A percentile compares a stretch with the other conserved stretches of the same genome.
Evolutionary conservation across 1,140 invertebrate genomes (phyloP).

Genomic region (Trichonephila inaurata): DNA sequence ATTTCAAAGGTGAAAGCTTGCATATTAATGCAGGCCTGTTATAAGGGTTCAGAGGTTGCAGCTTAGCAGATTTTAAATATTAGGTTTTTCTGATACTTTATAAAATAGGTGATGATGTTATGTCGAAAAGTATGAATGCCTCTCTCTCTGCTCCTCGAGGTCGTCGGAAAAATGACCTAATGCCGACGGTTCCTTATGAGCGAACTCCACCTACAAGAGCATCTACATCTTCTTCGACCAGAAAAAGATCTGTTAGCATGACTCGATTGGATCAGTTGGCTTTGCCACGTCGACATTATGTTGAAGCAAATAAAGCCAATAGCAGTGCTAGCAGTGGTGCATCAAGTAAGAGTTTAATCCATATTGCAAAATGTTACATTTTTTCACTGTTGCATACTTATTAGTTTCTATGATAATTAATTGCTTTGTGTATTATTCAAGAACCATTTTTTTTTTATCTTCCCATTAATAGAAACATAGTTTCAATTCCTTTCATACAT

Average conservation of each 20-base stretch:
- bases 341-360: constrained; percentile 42
- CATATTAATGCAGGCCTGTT: too few relatives aligned
- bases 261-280: constrained; percentile 92
- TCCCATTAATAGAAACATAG: too few relatives aligned
- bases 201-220: constrained; percentile 82
- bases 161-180: constrained; percentile 92
- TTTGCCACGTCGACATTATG: constrained; percentile 84
- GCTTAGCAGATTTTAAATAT: not conserved
- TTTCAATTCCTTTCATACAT: too few relatives aligned
- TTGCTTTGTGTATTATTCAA: too few relatives aligned
- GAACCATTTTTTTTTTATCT: too few relatives aligned
- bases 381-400: too few relatives aligned
- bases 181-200: constrained; percentile 89
- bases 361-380: not conserved
- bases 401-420: too few relatives aligned
- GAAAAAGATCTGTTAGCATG: constrained; percentile 91
- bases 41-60: too few relatives aligned
- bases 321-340: constrained; percentile 66
- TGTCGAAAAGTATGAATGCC: constrained; percentile 70
- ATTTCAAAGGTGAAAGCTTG: too few relatives aligned
- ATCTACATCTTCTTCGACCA: constrained; percentile 76
- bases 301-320: constrained; percentile 73
- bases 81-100: not conserved
- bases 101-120: constrained; percentile 53
- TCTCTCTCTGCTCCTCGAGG: constrained; percentile 82